phyloP scores from a whole-genome alignment of 2,113 vertebrate species.

The Opisthocomus hoazin region DNA sequence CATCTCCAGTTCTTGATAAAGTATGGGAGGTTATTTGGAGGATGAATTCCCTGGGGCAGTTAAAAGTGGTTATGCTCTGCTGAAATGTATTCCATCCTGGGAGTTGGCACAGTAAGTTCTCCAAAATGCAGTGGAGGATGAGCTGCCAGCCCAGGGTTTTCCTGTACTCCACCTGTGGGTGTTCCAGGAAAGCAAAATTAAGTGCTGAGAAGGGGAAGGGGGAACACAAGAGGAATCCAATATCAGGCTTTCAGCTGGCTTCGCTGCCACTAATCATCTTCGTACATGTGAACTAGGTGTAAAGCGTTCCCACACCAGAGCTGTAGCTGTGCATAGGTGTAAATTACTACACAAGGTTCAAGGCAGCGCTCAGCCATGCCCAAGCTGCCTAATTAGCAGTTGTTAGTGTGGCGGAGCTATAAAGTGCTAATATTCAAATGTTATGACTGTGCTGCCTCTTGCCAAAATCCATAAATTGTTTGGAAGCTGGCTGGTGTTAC shows the following conservation, averaged over 20 bases:
- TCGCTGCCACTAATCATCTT: neutral
- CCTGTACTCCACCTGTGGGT: constrained; percentile 21
- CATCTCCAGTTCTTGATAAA: neutral
- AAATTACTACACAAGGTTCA: constrained; percentile 28
- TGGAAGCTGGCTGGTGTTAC: constrained; percentile 41
- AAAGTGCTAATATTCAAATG: constrained; percentile 70
- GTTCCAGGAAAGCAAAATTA: constrained; percentile 51
- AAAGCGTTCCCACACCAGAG: neutral
- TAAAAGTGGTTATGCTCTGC: neutral
- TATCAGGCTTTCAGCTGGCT: neutral
- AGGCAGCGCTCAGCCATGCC: neutral
- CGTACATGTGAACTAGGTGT: neutral
- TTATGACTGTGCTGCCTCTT: constrained; percentile 57
- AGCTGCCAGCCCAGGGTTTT: neutral
- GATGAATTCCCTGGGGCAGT: constrained; percentile 30
- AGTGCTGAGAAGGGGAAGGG: constrained; percentile 1
- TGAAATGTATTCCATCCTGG: constrained; percentile 14
- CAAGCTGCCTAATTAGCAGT: constrained; percentile 60
- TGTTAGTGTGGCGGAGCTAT: constrained; percentile 46
- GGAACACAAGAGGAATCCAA: neutral
- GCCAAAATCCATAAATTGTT: constrained; percentile 65
- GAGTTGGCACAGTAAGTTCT: constrained; percentile 22
- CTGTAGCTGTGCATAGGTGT: neutral
- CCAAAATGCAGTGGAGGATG: neutral
- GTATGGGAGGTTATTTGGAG: constrained; percentile 15